Percentiles rank a stretch among this genome's conserved stretches.
These are phyloP conservation scores for Phortica okadai DNA, from an alignment of 2,888 invertebrate species.

Conservation along the genomic window DNA sequence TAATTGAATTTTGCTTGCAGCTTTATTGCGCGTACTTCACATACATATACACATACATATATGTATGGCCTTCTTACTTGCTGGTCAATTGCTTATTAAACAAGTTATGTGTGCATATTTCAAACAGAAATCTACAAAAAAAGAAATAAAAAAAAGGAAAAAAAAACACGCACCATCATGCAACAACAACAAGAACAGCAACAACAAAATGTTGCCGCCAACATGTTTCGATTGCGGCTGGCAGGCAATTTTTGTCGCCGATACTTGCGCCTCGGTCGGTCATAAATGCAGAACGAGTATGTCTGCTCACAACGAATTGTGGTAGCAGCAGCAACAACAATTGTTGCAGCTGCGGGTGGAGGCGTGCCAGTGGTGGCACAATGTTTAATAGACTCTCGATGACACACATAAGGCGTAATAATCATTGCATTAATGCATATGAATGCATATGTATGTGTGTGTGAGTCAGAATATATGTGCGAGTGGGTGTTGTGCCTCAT, in stretches of 20 bases:
- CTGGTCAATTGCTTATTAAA: constrained; percentile 19
- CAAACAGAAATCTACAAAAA: constrained; percentile 21
- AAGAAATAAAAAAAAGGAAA: constrained; percentile 29
- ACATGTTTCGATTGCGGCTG: background rate
- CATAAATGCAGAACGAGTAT: background rate
- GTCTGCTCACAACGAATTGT: background rate
- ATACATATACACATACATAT: too few relatives aligned
- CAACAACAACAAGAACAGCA: background rate
- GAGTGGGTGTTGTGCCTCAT: constrained; percentile 20
- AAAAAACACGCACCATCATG: background rate
- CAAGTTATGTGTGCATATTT: background rate
- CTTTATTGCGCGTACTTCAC: too few relatives aligned
- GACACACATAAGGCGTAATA: constrained; percentile 59
- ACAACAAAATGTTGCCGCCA: background rate
- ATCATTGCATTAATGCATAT: constrained; percentile 48
- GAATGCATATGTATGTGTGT: constrained; percentile 44
- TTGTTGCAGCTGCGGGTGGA: background rate
- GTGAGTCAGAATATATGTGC: constrained; percentile 47
- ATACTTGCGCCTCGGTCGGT: too few relatives aligned
- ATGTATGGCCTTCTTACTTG: background rate
- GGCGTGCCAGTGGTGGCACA: constrained; percentile 31
- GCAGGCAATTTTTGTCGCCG: background rate
- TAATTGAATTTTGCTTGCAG: too few relatives aligned
- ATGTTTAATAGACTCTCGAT: constrained; percentile 31
- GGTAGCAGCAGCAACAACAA: background rate